Base-by-base conservation (phyloP, 2,797 vertebrate genomes). In the Sebastes dallii region DNA sequence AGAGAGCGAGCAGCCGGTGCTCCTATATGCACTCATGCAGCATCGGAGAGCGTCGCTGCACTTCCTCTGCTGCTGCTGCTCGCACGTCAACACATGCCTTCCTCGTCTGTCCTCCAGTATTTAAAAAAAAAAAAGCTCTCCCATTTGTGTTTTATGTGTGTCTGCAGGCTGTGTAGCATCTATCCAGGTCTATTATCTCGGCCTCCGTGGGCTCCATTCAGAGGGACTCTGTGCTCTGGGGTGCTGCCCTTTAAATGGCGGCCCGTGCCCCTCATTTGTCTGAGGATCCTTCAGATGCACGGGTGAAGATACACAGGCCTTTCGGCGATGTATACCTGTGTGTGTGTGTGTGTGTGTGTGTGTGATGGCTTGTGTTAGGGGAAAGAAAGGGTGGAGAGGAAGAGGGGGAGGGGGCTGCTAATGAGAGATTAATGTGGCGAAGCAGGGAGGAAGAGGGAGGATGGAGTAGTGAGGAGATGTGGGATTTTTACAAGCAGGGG, bases 381-480 rank as follows among this genome's bases (percentile, higher is more conserved):
- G 52, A 8, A 83, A 77, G 74, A 86, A 77, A 76, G 56, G 55
- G 62, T 83, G 56, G 27, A 64, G 66, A 58, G 61, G 20, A 76
- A 82, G 30, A 20, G 62, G 52, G 22, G 66, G 69, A 9, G 27
- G 72, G 59, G 56, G 67, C 36, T 16, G 36, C 73, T 92, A 89
- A 93, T 91, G 86, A 91, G 88, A 89, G 89, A 92, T 90, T 92
- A 91, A 90, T 91, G 91, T 91, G 83, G 77, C 72, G 59, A 79
- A 84, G 87, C 80, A 70, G 66, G 58, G 72, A 85, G 81, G 82
- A 83, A 82, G 82, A 80, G 73, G 74, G 72, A 86, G 80, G 64
- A 80, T 58, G 30, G 25, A 75, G 73, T 42, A 77, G 62, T 74
- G 78, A 61, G 50, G 71, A 66, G 75, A 62, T 65, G 74, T 36